Evolutionary conservation across 2,888 invertebrate genomes (phyloP), one percentile per base, ranked within the genome.

Genomic region (Melanostoma mellinum): DNA sequence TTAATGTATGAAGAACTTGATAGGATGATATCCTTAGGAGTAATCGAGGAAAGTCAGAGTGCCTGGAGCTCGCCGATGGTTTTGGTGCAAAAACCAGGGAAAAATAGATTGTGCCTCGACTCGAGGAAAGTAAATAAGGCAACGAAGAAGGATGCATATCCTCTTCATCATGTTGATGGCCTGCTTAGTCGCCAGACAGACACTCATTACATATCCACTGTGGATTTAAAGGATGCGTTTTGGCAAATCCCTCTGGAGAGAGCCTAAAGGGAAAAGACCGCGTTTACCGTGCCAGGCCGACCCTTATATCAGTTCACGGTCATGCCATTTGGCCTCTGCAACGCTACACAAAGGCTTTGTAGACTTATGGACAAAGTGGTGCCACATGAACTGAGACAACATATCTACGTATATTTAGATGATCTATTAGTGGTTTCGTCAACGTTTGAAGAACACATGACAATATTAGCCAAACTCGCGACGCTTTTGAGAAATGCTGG

Each of bases 41-140:
- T 89, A 0, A 85, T 89, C 2, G 87, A 88, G 40, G 85, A 76
- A 4, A 87, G 86, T 0, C 71, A 75, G 1, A 88, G 88, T 38
- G 71, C 85, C 0, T 88, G 88, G 87, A 85, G 86, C 4, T 87
- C 86, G 2, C 87, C 88, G 1, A 84, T 87, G 0, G 85, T 87
- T 0, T 69, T 88, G 71, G 86, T 87, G 0, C 61, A 63, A 8
- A 88, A 87, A 58, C 72, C 84, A 10, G 86, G 86, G 0, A 81
- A 61, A 5, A 86, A 77, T n/a, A 58, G 87, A 1, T 86, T 88
- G 20, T 87, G 87, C 44, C 79, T 88, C 2, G 87, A 88, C 48
- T 87, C 86, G 32, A 36, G 88, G 4, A 85, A 86, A 52, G 72
- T 88, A 0, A 88, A 88, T 53, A 32, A 46, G 0, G 86, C 87